Conservation (phyloP, 2,888 invertebrate species). For the Coremacera marginata region DNA sequence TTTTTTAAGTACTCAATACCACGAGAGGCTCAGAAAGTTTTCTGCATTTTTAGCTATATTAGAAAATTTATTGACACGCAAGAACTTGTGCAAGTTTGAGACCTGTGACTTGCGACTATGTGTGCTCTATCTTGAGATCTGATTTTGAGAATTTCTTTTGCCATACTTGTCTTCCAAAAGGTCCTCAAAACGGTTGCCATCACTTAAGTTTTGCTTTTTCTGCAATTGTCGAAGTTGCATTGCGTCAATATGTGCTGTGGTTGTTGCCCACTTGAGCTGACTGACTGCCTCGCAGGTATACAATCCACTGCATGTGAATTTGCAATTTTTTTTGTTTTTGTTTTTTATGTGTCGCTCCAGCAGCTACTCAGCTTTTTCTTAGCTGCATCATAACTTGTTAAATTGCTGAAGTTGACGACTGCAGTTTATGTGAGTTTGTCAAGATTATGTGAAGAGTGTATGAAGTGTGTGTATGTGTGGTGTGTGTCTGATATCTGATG, state of each 20-base stretch:
- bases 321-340: background rate
- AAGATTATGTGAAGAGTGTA: too few relatives aligned
- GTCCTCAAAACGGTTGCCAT: constrained; percentile 11
- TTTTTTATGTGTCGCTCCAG: constrained; percentile 8
- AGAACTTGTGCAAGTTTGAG: too few relatives aligned
- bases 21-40: too few relatives aligned
- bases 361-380: constrained; percentile 7
- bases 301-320: constrained; percentile 16
- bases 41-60: too few relatives aligned
- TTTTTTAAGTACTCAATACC: too few relatives aligned
- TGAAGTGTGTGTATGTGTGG: too few relatives aligned
- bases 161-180: background rate
- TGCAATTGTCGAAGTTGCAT: constrained; percentile 16
- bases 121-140: constrained; percentile 21
- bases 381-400: constrained; percentile 21
- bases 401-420: constrained; percentile 33
- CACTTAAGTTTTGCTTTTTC: constrained; percentile 21
- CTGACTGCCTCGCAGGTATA: background rate
- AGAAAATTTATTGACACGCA: too few relatives aligned
- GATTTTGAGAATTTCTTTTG: constrained; percentile 4
- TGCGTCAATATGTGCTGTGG: background rate
- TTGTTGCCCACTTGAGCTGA: constrained; percentile 4
- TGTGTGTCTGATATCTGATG: too few relatives aligned
- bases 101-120: too few relatives aligned
- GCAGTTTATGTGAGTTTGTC: background rate